A percentile compares a stretch with the other conserved stretches of the same genome.
phyloP scores from a whole-genome alignment of 2,113 vertebrate species.

The Dolichotis patagonum region DNA sequence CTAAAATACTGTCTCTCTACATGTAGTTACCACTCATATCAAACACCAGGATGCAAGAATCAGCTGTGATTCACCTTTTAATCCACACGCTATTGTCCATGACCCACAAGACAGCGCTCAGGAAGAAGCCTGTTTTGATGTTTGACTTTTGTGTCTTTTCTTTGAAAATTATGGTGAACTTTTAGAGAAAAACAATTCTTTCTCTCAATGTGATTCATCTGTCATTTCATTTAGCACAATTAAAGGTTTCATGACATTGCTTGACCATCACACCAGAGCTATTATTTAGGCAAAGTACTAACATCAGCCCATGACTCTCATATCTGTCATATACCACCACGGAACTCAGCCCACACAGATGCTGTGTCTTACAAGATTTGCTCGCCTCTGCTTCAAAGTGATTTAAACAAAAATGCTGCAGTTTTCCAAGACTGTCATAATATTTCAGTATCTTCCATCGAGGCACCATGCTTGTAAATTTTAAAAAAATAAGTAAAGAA shows the following conservation, averaged over 20 bases:
- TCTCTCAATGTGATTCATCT: too few species aligned
- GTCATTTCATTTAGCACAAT: not conserved
- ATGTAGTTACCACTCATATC: not conserved
- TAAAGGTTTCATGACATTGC: not conserved
- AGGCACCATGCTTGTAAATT: not conserved
- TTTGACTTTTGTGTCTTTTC: not conserved
- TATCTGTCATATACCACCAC: not conserved
- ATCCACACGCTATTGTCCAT: accelerated
- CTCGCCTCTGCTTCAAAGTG: not conserved
- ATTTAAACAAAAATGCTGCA: not conserved
- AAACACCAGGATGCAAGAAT: not conserved
- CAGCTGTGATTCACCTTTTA: not conserved
- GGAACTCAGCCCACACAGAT: not conserved
- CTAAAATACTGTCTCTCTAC: not conserved
- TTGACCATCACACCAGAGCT: not conserved
- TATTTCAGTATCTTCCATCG: not conserved
- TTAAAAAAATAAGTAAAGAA: not conserved
- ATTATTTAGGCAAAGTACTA: not conserved
- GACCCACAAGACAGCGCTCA: too few species aligned
- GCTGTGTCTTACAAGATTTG: not conserved
- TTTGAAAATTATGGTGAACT: not conserved
- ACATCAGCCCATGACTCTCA: not conserved
- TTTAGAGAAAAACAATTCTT: too few species aligned
- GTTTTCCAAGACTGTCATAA: not conserved
- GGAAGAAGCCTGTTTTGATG: too few species aligned